Evolutionary conservation across 2,888 invertebrate genomes (phyloP), one percentile per base, ranked within the genome.

Genomic region (Melinaea marsaeus): DNA sequence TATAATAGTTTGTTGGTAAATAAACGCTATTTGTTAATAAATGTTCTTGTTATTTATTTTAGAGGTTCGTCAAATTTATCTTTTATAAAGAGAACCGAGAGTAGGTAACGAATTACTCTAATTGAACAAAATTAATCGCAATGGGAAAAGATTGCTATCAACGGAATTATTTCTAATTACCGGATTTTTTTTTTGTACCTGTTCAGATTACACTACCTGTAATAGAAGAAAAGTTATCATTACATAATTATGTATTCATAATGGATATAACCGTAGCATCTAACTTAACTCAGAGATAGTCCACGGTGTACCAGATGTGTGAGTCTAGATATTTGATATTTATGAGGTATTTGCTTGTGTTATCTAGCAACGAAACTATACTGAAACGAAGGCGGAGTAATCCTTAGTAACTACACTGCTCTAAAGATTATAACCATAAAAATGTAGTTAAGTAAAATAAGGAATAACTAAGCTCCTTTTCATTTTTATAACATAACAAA

Each of bases 101-200:
- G 67, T 55, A 61, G 65, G 65, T 68, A 63, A 65, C 60, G 65
- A 68, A 68, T 61, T 61, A 51, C 61, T 61, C 63, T 68, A 68
- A 68, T 68, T 68, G 65, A 68, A 68, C 67, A 60, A 68, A 68
- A 68, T 68, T 65, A 68, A 63, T 63, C 67, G 63, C 65, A 68
- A 56, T 68, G 67, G 67, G 67, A 65, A 65, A 65, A 62, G 67
- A 61, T 60, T 57, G 58, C 68, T 59, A 68, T 65, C 68, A 63
- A 62, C 61, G 57, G 60, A 68, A 65, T 68, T 61, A 63, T 63
- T 60, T 55, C 63, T 65, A 68, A 68, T 65, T 65, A 65, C 61
- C 63, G 61, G 65, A 63, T 65, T 62, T 68, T 60, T 63, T 65
- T 65, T 63, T 62, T 68, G 61, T 65, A 60, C 55, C 32, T 32